These are phyloP conservation scores for Thaumatotibia leucotreta DNA, from an alignment of 1,140 invertebrate genomes.

Conservation along the genomic window DNA sequence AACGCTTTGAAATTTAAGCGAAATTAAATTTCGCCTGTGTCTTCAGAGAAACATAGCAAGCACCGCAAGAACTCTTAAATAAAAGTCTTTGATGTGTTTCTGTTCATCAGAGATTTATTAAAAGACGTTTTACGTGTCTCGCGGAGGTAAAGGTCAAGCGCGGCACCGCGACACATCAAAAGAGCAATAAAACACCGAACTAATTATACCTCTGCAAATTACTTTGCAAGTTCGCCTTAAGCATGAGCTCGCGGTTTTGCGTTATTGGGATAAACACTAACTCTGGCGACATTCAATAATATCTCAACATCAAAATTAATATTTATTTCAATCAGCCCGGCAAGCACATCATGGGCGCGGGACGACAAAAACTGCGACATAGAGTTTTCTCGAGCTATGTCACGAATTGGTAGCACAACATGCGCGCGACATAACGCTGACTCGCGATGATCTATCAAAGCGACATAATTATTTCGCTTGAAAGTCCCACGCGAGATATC, in stretches of 20 bases:
- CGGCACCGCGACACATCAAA: neutral
- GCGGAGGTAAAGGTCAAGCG: neutral
- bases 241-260: neutral
- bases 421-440: too few relatives aligned
- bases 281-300: neutral
- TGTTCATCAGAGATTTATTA: constrained; percentile 9
- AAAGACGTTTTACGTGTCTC: constrained; percentile 5
- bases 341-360: too few relatives aligned
- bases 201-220: constrained; percentile 2
- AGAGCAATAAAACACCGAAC: constrained; percentile 1
- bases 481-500: too few relatives aligned
- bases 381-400: too few relatives aligned
- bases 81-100: neutral
- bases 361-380: too few relatives aligned
- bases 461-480: too few relatives aligned
- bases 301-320: neutral
- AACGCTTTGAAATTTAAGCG: neutral
- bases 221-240: neutral
- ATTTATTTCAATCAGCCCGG: too few relatives aligned
- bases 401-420: too few relatives aligned
- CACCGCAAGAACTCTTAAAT: neutral
- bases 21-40: neutral
- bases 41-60: neutral
- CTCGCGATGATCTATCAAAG: too few relatives aligned
- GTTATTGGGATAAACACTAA: neutral